These are phyloP conservation scores for Drosophila histrio DNA, from an alignment of 2,888 invertebrate genomes.

Conservation along the genomic window DNA sequence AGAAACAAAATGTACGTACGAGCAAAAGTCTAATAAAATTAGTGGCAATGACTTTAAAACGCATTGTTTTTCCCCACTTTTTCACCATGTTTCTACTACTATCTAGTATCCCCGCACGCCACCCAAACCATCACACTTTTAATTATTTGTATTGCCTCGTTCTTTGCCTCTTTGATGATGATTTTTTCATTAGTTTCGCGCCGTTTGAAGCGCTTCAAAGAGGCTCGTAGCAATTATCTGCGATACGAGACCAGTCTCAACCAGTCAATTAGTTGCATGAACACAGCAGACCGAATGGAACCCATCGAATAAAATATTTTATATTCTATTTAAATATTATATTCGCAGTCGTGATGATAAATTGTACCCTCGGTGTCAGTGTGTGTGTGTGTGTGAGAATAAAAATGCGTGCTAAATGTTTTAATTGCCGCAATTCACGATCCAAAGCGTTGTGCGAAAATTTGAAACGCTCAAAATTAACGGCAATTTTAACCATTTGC, in stretches of 20 bases:
- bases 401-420: slow-evolving; percentile 70
- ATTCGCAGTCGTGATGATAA: slow-evolving; percentile 53
- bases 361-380: slow-evolving; percentile 18
- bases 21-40: slow-evolving; percentile 65
- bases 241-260: slow-evolving; percentile 1
- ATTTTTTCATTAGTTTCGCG: slow-evolving; percentile 60
- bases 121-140: slow-evolving; percentile 1
- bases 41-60: slow-evolving; percentile 71
- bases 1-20: slow-evolving; percentile 29
- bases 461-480: slow-evolving; percentile 62
- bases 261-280: slow-evolving; percentile 54
- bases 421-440: slow-evolving; percentile 70
- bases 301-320: slow-evolving; percentile 31
- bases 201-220: slow-evolving; percentile 55
- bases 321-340: slow-evolving; percentile 40
- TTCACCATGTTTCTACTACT: not conserved
- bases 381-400: slow-evolving; percentile 26
- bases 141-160: slow-evolving; percentile 27
- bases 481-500: slow-evolving; percentile 56
- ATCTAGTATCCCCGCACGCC: not conserved
- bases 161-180: slow-evolving; percentile 40
- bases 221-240: slow-evolving; percentile 29
- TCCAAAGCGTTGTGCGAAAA: slow-evolving; percentile 46
- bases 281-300: slow-evolving; percentile 11
- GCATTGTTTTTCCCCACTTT: slow-evolving; percentile 29